phyloP scores from a whole-genome alignment of 2,797 vertebrate genomes.

The Cetoscarus ocellatus region DNA sequence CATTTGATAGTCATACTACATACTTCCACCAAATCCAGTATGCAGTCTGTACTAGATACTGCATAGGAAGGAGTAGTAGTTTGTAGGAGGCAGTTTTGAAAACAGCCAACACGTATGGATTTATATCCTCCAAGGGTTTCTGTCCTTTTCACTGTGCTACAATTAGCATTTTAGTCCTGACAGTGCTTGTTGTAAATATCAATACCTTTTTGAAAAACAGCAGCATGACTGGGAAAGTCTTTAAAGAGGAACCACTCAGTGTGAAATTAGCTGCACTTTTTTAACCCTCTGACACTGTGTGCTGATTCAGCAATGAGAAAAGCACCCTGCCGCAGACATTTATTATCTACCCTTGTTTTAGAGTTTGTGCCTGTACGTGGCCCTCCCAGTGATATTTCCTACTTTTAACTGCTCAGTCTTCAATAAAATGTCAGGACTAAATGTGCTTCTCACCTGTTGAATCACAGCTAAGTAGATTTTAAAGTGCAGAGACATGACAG shows the following conservation, averaged over 20 bases:
- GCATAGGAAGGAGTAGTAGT: too few relatives aligned
- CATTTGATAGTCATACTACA: too few relatives aligned
- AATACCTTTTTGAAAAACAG: conserved; percentile 14
- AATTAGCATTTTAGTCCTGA: conserved; percentile 1
- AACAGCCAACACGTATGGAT: too few relatives aligned
- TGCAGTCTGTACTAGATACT: too few relatives aligned
- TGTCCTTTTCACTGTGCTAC: neutral
- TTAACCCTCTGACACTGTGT: conserved; percentile 3
- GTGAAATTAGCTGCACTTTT: conserved; percentile 39
- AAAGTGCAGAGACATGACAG: neutral
- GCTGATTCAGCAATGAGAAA: conserved; percentile 53
- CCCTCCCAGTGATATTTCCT: conserved; percentile 2
- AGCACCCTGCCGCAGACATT: conserved; percentile 22
- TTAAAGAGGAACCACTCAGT: conserved; percentile 44
- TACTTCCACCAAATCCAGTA: too few relatives aligned
- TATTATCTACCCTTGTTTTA: conserved; percentile 32
- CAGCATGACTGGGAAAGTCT: conserved; percentile 10
- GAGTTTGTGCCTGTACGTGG: conserved; percentile 27
- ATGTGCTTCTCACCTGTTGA: neutral
- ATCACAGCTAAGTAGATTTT: conserved; percentile 1
- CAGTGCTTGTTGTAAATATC: conserved; percentile 11
- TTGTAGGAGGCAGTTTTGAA: too few relatives aligned
- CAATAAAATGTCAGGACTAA: conserved; percentile 4
- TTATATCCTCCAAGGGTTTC: neutral
- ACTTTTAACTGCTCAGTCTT: conserved; percentile 9